phyloP scores from a whole-genome alignment of 2,888 invertebrate genomes.

The Invenusta paracnida region DNA sequence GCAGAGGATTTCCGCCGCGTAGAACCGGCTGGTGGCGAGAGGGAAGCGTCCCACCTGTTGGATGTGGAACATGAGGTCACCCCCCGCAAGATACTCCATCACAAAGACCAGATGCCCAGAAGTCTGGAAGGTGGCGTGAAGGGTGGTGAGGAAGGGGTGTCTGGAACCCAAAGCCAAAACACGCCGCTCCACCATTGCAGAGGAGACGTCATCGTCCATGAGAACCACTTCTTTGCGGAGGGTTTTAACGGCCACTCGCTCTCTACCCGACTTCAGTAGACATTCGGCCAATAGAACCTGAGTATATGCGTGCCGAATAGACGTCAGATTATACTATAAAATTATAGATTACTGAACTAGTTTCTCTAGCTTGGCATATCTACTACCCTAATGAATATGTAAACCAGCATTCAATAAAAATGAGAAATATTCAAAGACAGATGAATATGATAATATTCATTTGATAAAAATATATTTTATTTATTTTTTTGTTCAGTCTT shows the following conservation, averaged over 20 bases:
- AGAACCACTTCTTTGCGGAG: constrained; percentile 95
- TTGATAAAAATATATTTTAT: too few relatives aligned
- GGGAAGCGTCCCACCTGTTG: constrained; percentile 83
- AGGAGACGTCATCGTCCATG: constrained; percentile 97
- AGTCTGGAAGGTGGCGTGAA: constrained; percentile 96
- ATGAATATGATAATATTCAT: too few relatives aligned
- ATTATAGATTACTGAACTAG: too few relatives aligned
- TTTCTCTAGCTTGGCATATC: too few relatives aligned
- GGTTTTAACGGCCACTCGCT: constrained; percentile 94
- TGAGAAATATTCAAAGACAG: too few relatives aligned
- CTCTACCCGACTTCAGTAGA: constrained; percentile 75
- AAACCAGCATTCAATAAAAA: too few relatives aligned
- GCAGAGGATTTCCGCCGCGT: constrained; percentile 92
- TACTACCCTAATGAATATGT: too few relatives aligned
- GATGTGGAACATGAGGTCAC: constrained; percentile 99
- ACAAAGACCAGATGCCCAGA: constrained; percentile 98
- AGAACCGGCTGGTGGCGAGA: constrained; percentile 80
- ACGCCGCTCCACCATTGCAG: constrained; percentile 91
- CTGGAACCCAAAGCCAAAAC: constrained; percentile 89
- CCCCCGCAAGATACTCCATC: constrained; percentile 98
- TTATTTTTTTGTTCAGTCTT: too few relatives aligned
- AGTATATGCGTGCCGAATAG: background rate
- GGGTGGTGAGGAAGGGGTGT: constrained; percentile 93
- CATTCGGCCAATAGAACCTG: constrained; percentile 89
- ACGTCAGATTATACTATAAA: too few relatives aligned